A percentile compares a stretch with the other conserved stretches of the same genome.
phyloP scores from a whole-genome alignment of 2,113 vertebrate genomes.

The Serilophus lunatus region DNA sequence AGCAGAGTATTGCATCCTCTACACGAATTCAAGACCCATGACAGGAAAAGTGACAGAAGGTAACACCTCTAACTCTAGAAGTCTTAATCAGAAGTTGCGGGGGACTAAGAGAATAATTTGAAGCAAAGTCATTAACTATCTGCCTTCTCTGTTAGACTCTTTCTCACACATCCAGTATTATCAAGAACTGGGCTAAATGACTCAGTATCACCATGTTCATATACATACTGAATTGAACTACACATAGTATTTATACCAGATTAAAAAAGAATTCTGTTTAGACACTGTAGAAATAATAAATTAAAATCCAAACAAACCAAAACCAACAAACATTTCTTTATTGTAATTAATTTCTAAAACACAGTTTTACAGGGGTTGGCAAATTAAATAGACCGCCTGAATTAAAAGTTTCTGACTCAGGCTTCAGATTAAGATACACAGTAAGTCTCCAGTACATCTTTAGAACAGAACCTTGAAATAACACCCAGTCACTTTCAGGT shows the following conservation, averaged over 20 bases:
- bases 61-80: not conserved
- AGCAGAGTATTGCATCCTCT: not conserved
- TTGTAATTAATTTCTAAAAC: not conserved
- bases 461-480: not conserved
- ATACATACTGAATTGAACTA: not conserved
- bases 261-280: not conserved
- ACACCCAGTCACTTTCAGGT: not conserved
- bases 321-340: not conserved
- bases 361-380: not conserved
- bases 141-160: not conserved
- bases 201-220: not conserved
- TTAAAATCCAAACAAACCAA: not conserved
- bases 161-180: not conserved
- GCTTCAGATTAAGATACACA: not conserved
- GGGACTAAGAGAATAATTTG: not conserved
- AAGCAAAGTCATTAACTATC: not conserved
- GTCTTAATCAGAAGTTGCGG: not conserved
- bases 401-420: slow-evolving; percentile 3
- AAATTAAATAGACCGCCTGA: not conserved
- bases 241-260: not conserved
- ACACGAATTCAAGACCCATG: not conserved
- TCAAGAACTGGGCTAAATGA: not conserved
- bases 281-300: no score
- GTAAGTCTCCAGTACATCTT: not conserved
- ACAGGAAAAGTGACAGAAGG: not conserved